Base-by-base conservation (phyloP, 2,113 vertebrate species). In the Pomatostomus ruficeps region DNA sequence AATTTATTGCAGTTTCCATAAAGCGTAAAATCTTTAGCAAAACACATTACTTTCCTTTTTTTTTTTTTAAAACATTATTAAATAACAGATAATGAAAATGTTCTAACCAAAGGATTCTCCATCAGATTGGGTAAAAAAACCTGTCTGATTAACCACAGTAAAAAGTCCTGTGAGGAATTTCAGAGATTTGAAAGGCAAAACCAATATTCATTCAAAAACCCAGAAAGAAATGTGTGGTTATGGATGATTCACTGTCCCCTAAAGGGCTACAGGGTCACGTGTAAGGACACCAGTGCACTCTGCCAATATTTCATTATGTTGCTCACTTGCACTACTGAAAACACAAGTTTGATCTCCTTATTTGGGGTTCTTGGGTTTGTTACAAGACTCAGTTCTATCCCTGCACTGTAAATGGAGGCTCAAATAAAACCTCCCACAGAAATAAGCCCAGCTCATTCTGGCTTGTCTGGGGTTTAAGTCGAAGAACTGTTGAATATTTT, bases 121-220 rank as follows among this genome's bases (percentile, higher is more conserved):
- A 45, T 22, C 25, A 22, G 40, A 23, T 15, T 7, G n/a, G 35
- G 3, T n/a, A n/a, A n/a, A 21, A n/a, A 54, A 28, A 22, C 3
- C 6, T n/a, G 12, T 14, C 28, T 11, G 11, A 28, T 52, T 66
- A 48, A 8, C 36, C 21, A 13, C 22, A 25, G 0, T 20, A 87
- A 65, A 19, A 31, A 91, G 35, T 10, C 19, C 25, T 36, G 5
- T 24, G 7, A 65, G 52, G 31, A 36, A n/a, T 70, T 85, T 52
- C 17, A 51, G 46, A 43, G 21, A 48, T 38, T 52, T 33, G 14
- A 70, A 80, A 77, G 6, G 24, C 33, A 46, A 51, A 84, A 8
- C 1, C 1, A 23, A 31, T 6, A 15, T 26, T 51, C 8, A 29
- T 48, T 7, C 31, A 59, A 67, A 11, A 12, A 4, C 1, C 3